Evolutionary conservation across 2,888 invertebrate genomes (phyloP).

Genomic region (Chelonus formosanus): DNA sequence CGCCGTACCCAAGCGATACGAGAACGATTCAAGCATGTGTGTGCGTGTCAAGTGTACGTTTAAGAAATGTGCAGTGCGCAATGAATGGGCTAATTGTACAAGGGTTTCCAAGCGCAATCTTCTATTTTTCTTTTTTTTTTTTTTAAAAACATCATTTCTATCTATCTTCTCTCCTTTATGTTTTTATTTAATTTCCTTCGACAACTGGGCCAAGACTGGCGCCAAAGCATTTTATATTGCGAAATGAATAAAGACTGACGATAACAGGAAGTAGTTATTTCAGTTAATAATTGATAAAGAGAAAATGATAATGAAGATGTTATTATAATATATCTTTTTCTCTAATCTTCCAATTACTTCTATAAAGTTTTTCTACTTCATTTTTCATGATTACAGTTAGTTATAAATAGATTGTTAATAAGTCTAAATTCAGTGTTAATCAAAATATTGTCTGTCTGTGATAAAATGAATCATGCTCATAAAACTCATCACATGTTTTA

Average conservation of each 20-base stretch:
- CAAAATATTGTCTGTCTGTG: too few species aligned
- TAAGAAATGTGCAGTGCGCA: slow-evolving; percentile 39
- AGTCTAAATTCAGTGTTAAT: too few species aligned
- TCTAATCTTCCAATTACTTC: neutral
- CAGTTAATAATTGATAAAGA: slow-evolving; percentile 26
- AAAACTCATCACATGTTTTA: too few species aligned
- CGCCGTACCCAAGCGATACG: slow-evolving; percentile 34
- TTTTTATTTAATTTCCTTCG: slow-evolving; percentile 26
- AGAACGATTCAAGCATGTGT: slow-evolving; percentile 30
- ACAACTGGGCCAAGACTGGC: slow-evolving; percentile 26
- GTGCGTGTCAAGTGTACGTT: slow-evolving; percentile 27
- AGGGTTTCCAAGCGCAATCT: slow-evolving; percentile 37
- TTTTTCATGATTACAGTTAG: too few species aligned
- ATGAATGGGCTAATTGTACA: slow-evolving; percentile 61
- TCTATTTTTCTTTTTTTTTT: slow-evolving; percentile 28
- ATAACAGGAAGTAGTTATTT: slow-evolving; percentile 31
- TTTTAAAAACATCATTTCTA: slow-evolving; percentile 17
- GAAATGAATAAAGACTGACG: slow-evolving; percentile 22
- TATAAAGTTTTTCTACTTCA: neutral
- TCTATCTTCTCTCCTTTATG: slow-evolving; percentile 18
- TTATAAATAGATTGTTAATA: neutral
- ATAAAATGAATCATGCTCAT: too few species aligned
- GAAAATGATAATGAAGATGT: neutral
- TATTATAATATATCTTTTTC: neutral
- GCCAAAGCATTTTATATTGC: slow-evolving; percentile 23